Evolutionary conservation across 2,888 invertebrate species (phyloP).

Genomic region (Acanthosepion esculentum): DNA sequence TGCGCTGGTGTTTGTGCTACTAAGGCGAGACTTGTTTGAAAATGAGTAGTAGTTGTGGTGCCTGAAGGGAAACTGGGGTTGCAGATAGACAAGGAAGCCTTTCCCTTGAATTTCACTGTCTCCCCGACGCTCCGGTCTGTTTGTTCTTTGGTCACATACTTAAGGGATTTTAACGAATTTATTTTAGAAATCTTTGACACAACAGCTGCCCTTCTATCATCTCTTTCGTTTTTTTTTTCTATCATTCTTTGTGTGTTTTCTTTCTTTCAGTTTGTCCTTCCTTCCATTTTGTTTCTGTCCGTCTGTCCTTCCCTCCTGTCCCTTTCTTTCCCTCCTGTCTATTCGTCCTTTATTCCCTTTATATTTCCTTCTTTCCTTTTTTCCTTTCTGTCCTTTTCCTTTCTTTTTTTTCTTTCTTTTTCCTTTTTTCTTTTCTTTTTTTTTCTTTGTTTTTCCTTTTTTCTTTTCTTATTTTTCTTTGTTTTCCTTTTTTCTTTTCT

Average conservation of each 20-base stretch:
- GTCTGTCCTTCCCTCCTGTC: not conserved
- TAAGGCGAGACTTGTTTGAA: not conserved
- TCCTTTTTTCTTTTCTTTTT: not conserved
- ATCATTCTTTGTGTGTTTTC: not conserved
- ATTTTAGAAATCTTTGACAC: not conserved
- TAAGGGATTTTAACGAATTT: not conserved
- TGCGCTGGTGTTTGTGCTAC: not conserved
- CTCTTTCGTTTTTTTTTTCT: not conserved
- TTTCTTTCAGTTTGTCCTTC: not conserved
- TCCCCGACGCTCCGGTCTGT: not conserved
- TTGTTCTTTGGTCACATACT: slow-evolving; percentile 18
- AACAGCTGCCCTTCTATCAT: not conserved
- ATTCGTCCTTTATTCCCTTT: not conserved
- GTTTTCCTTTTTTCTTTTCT: too few species aligned
- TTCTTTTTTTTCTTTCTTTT: too few species aligned
- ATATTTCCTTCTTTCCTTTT: not conserved
- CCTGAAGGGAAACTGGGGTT: not conserved
- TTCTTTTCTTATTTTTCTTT: too few species aligned
- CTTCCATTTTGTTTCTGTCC: not conserved
- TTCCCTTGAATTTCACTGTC: not conserved
- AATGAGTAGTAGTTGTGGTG: not conserved
- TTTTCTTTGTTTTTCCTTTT: too few species aligned
- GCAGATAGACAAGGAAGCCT: not conserved
- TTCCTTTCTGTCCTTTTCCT: not conserved
- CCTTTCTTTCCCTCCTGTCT: too few species aligned